phyloP scores from a whole-genome alignment of 2,797 vertebrate species.

The Hephaestus fuliginosus region DNA sequence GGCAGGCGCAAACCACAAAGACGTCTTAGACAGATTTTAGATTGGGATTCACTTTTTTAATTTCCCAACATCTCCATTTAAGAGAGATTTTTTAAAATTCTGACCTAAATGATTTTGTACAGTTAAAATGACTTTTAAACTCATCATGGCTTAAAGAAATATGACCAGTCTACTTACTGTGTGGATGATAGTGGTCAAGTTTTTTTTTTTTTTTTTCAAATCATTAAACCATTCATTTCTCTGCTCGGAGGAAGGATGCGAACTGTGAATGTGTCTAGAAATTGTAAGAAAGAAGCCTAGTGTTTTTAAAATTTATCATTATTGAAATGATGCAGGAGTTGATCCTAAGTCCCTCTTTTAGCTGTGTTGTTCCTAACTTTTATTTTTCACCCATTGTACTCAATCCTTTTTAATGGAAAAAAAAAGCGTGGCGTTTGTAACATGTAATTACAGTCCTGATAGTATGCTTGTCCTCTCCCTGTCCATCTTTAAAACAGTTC shows the following conservation, averaged over 20 bases:
- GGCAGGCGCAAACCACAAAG: constrained; percentile 34
- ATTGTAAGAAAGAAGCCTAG: constrained; percentile 52
- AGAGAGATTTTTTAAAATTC: constrained; percentile 22
- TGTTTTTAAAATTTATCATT: constrained; percentile 46
- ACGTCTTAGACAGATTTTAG: constrained; percentile 9
- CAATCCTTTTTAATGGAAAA: constrained; percentile 32
- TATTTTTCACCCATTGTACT: constrained; percentile 52
- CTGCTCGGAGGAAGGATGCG: constrained; percentile 43
- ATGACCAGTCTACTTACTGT: constrained; percentile 34
- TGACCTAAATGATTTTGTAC: constrained; percentile 56
- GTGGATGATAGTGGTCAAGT: constrained; percentile 47
- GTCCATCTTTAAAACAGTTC: constrained; percentile 44
- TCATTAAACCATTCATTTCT: constrained; percentile 59
- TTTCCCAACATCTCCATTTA: constrained; percentile 33
- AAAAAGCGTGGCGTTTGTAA: constrained; percentile 44
- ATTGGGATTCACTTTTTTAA: neutral
- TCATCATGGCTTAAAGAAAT: constrained; percentile 43
- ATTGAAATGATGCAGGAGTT: constrained; percentile 54
- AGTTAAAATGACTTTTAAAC: constrained; percentile 40
- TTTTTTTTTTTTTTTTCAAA: constrained; percentile 33
- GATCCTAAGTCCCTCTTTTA: constrained; percentile 32
- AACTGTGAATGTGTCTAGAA: constrained; percentile 76
- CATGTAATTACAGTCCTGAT: constrained; percentile 59
- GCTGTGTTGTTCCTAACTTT: constrained; percentile 50
- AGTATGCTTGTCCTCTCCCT: constrained; percentile 44